Base-by-base conservation (phyloP, 2,888 invertebrate species). In the Cistogaster globosa region DNA sequence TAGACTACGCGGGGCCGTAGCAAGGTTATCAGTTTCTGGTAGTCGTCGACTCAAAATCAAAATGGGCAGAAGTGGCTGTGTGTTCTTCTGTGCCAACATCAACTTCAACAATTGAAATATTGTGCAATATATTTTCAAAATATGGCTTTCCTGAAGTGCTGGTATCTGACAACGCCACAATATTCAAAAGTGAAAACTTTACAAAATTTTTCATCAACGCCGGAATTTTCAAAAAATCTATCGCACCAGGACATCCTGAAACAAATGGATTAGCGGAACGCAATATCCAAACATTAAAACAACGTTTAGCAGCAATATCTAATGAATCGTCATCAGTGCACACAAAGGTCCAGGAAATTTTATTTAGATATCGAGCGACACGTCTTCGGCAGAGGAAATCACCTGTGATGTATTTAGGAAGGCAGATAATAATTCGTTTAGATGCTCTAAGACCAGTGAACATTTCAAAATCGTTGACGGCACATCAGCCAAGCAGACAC, bases 261-360 rank as follows among this genome's bases (percentile, higher is more conserved):
- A 81, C 84, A 5, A 81, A 81, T 58, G 76, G 79, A 0, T 42
- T 85, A 42, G 78, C 69, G 1, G 71, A 82, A 75, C 58, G 78
- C 8, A 75, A 83, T 67, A 67, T 80, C 2, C 82, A 83, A 71
- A 79, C 79, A 2, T 32, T 75, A 5, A 83, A 77, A 62, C 57
- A 60, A 9, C 57, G 36, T 3, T 14, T 53, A 16, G 62, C 60
- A 38, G 62, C 83, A 11, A 80, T 86, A 77, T 5, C 0, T 14
- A n/a, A 75, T 16, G 81, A 86, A 14, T 16, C 45, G 89, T 94
- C 94, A 93, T 94, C 79, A 20, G 75, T 84, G 8, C 26, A 14
- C 0, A 42, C 72, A 12, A 78, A 74, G 36, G 26, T 78, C 8
- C n/a, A 36, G 26, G 68, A 78, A 55, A 77, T 78, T 16, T n/a